Percentiles rank a stretch among this genome's conserved stretches.
Conservation (phyloP, 2,113 vertebrate genomes). For the Oryzias woworae region DNA sequence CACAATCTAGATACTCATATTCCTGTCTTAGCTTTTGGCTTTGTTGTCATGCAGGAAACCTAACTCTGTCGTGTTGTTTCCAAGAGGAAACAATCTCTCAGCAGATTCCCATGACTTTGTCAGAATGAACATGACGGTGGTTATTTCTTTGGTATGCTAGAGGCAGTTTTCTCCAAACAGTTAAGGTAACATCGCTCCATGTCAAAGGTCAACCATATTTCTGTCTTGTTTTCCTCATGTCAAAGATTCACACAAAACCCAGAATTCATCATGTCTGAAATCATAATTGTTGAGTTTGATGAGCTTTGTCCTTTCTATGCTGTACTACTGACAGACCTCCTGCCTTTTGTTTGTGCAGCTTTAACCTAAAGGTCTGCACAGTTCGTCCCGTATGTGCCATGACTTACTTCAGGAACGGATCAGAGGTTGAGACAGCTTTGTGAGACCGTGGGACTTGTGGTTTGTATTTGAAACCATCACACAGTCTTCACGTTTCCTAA, state of each 20-base stretch:
- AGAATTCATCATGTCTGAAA: too few relatives aligned
- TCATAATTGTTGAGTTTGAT: too few relatives aligned
- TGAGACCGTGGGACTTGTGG: constrained; percentile 2
- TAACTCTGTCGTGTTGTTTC: constrained; percentile 1
- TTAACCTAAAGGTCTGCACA: constrained; percentile 6
- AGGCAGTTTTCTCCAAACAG: background rate
- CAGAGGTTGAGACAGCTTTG: constrained; percentile 1
- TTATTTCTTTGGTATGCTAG: constrained; percentile 1
- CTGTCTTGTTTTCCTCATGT: too few relatives aligned
- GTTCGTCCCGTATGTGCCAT: constrained; percentile 50
- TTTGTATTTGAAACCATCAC: constrained; percentile 16
- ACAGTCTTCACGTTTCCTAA: constrained; percentile 35
- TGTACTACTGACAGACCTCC: constrained; percentile 7
- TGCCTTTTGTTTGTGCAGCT: constrained; percentile 38
- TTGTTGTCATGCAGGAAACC: constrained; percentile 13
- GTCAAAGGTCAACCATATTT: background rate
- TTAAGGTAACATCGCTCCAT: background rate
- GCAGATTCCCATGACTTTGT: constrained; percentile 12
- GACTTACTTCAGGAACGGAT: background rate
- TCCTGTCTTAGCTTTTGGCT: constrained; percentile 11
- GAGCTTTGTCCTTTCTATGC: too few relatives aligned
- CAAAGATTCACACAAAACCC: too few relatives aligned
- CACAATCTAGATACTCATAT: constrained; percentile 16
- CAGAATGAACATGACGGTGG: background rate
- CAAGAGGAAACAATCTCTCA: constrained; percentile 7